Evolutionary conservation across 2,113 vertebrate species (phyloP), one percentile per base, ranked within the genome.

Genomic region (Clupea harengus): DNA sequence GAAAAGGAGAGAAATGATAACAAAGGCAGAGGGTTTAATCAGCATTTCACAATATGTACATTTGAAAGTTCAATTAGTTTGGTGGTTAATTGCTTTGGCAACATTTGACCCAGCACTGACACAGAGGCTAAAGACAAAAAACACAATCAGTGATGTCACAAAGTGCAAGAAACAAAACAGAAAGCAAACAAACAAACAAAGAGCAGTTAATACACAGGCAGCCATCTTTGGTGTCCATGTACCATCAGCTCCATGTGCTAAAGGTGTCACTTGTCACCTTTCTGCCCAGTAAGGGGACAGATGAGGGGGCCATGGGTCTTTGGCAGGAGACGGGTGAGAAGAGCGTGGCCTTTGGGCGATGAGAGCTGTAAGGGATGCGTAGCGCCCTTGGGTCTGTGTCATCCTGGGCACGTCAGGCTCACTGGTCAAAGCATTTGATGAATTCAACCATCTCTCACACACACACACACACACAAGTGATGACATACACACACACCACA

Each of bases 341-440:
- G 60, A 57, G 80, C 28, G 15, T 86, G 85, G 84, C 87, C 85
- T 86, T 86, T 54, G 82, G 46, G 52, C 82, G 82, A 82, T 72
- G 78, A 72, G 52, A 86, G 39, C 54, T 86, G 85, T 28, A 8
- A 67, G 54, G 54, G 84, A 78, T 84, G 64, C 4, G 20, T 75
- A 28, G 50, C 32, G 8, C 49, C 10, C 83, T 54, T 17, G 67
- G 49, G 20, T 20, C 72, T 54, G 49, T 54, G 84, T 52, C 52
- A 78, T 78, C 72, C 25, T 15, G 72, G 72, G 72, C 72, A 78
- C 32, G 72, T 39, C 72, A 39, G 72, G 72, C 11, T 13, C 72
- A 18, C 28, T 78, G 72, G 10, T 44, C 28, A 13, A 78, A 39
- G 72, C 13, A 78, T 78, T n/a, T 60, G 5, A 60, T 67, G 22